Conservation (phyloP, 2,888 invertebrate genomes). For the Eupithecia pulchellata region DNA sequence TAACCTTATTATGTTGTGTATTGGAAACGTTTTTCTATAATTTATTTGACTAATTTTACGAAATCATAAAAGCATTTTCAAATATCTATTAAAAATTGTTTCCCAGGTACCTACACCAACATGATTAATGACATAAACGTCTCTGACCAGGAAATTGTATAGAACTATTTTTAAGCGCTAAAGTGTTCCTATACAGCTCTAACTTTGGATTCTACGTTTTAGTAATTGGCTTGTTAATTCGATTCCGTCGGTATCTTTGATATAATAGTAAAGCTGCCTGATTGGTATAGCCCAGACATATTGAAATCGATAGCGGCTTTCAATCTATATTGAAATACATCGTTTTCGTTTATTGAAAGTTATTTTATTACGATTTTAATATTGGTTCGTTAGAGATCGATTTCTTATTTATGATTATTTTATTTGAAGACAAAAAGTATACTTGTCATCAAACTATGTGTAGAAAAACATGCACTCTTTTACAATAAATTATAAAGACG, state of each 20-base stretch:
- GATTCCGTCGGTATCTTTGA: slow-evolving; percentile 76
- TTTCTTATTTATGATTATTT: slow-evolving; percentile 20
- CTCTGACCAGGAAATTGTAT: background rate
- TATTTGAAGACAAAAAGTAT: background rate
- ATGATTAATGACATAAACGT: background rate
- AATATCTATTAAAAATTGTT: background rate
- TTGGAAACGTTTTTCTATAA: background rate
- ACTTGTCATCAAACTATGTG: background rate
- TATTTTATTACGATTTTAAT: slow-evolving; percentile 64
- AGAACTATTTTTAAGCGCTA: slow-evolving; percentile 44
- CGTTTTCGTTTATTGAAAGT: slow-evolving; percentile 69
- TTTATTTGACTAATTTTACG: background rate
- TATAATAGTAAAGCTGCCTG: slow-evolving; percentile 65
- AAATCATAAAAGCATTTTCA: background rate
- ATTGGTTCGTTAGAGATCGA: slow-evolving; percentile 46
- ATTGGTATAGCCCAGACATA: slow-evolving; percentile 70
- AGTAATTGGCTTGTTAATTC: slow-evolving; percentile 82
- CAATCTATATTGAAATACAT: slow-evolving; percentile 69
- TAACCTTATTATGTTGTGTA: background rate
- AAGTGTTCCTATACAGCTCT: slow-evolving; percentile 65
- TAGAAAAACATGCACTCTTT: background rate
- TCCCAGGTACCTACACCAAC: background rate
- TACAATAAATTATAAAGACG: background rate
- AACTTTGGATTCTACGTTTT: slow-evolving; percentile 67
- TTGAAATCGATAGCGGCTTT: slow-evolving; percentile 62